Percentiles rank a stretch among this genome's conserved stretches.
Evolutionary conservation across 2,888 invertebrate species (phyloP).

Genomic region (Candidula unifasciata): DNA sequence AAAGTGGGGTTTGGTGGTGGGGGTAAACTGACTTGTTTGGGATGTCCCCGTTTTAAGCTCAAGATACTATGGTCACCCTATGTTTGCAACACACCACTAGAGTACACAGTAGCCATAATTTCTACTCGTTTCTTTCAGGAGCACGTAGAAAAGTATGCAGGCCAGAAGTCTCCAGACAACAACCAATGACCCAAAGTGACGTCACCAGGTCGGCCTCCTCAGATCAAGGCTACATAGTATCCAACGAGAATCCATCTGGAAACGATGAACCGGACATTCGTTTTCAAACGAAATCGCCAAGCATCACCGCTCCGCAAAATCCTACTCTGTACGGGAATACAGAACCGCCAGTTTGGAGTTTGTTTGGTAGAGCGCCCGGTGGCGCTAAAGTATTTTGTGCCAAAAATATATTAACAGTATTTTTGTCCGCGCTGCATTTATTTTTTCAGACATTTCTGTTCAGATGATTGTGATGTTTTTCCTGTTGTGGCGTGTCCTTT

Average conservation of each 20-base stretch:
- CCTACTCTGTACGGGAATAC: conserved; percentile 28
- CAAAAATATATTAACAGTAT: neutral
- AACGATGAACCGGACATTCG: neutral
- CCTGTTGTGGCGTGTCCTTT: no score
- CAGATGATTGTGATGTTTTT: conserved; percentile 12
- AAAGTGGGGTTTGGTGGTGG: no score
- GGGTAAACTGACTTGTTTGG: no score
- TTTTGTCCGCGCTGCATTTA: conserved; percentile 14
- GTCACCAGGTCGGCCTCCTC: conserved; percentile 18
- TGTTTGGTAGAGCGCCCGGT: neutral
- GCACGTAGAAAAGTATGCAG: conserved; percentile 39
- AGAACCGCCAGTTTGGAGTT: conserved; percentile 33
- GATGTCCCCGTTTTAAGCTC: no score
- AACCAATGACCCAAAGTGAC: conserved; percentile 26
- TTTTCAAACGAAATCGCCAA: conserved; percentile 16
- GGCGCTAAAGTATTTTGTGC: neutral
- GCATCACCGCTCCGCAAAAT: neutral
- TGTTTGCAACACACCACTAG: no score
- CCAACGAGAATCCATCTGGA: conserved; percentile 22
- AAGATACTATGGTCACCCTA: no score
- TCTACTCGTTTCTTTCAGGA: conserved; percentile 12
- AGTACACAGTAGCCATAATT: no score
- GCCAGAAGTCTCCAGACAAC: conserved; percentile 33
- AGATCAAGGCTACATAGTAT: conserved; percentile 11
- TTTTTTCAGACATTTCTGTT: neutral